A percentile compares a stretch with the other conserved stretches of the same genome.
Conservation (phyloP, 2,888 invertebrate species). For the Rhingia campestris region DNA sequence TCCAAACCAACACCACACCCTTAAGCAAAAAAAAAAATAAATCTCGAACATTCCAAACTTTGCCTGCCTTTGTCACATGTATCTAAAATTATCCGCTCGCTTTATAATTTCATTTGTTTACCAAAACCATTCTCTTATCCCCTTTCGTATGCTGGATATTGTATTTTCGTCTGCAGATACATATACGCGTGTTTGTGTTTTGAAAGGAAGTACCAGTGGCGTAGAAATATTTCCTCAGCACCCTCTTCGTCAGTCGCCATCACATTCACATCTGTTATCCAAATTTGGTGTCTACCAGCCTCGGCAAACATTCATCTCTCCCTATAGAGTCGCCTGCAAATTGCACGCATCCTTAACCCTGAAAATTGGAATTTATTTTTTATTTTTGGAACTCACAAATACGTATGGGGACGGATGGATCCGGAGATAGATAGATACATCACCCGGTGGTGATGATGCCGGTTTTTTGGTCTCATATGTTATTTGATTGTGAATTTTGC, state of each 20-base stretch:
- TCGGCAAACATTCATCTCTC: constrained; percentile 13
- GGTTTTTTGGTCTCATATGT: not conserved
- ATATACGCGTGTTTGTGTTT: not conserved
- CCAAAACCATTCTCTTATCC: constrained; percentile 16
- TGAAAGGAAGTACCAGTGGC: constrained; percentile 45
- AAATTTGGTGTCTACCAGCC: constrained; percentile 35
- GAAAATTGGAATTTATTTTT: constrained; percentile 52
- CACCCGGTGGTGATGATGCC: not conserved
- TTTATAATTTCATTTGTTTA: constrained; percentile 51
- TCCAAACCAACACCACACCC: constrained; percentile 46
- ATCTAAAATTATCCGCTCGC: constrained; percentile 65
- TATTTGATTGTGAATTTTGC: constrained; percentile 2
- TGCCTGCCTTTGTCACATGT: constrained; percentile 56
- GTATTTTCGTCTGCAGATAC: not conserved
- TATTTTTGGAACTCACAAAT: constrained; percentile 57
- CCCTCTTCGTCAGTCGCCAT: not conserved
- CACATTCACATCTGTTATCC: constrained; percentile 40
- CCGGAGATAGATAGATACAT: not conserved
- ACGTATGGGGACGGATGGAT: not conserved
- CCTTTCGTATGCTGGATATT: constrained; percentile 2
- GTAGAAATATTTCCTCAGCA: constrained; percentile 1
- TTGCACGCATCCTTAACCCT: constrained; percentile 72
- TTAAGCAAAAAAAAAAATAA: constrained; percentile 3
- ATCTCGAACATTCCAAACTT: constrained; percentile 24
- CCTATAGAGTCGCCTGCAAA: constrained; percentile 44